Percentiles rank a stretch among this genome's conserved stretches.
Conservation (phyloP, 2,797 vertebrate genomes). For the Synanceia verrucosa region DNA sequence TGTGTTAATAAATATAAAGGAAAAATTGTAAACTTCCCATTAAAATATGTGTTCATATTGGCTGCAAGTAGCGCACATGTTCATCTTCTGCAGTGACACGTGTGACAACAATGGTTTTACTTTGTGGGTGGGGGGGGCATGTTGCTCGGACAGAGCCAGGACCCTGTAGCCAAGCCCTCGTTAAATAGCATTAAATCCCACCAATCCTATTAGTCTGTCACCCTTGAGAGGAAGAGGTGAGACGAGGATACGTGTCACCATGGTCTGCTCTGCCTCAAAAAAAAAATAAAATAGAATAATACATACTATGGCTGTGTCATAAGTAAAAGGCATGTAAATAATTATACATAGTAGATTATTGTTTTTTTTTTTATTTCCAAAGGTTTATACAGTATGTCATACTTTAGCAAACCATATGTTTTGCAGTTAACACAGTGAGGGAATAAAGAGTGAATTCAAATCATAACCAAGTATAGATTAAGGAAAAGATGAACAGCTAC, state of each 20-base stretch:
- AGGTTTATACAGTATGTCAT: neutral
- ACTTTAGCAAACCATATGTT: neutral
- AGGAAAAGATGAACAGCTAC: too few relatives aligned
- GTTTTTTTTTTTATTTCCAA: neutral
- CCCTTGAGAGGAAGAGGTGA: conserved; percentile 37
- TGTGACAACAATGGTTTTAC: conserved; percentile 53
- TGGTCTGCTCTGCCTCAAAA: neutral
- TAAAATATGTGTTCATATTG: neutral
- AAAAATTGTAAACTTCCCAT: neutral
- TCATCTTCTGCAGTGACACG: conserved; percentile 31
- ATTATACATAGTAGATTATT: too few relatives aligned
- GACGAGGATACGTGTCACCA: neutral
- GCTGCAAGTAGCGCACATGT: conserved; percentile 6
- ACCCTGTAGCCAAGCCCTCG: conserved; percentile 61
- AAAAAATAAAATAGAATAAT: neutral
- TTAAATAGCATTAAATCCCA: conserved; percentile 66
- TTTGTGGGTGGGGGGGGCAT: conserved; percentile 18
- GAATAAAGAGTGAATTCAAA: neutral
- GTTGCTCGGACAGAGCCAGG: neutral
- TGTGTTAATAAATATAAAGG: neutral
- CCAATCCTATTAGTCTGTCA: conserved; percentile 75
- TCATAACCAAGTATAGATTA: neutral
- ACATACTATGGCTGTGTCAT: too few relatives aligned
- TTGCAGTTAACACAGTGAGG: neutral
- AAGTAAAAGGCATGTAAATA: too few relatives aligned